Conservation (phyloP, 2,888 invertebrate genomes). For the Apomyelois bistriatella region DNA sequence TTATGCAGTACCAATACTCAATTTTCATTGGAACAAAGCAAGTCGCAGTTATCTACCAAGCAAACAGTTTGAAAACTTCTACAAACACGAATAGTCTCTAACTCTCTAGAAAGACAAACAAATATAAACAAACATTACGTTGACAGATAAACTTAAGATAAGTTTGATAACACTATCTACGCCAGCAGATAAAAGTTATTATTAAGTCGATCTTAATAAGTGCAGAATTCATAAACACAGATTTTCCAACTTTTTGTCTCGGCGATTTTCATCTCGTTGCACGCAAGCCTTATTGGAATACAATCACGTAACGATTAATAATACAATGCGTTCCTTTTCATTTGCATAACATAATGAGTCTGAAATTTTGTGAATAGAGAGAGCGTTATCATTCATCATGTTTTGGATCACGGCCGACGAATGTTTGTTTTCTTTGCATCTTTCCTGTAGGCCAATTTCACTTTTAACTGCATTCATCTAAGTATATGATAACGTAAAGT, state of each 20-base stretch:
- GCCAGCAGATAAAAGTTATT: background rate
- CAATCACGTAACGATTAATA: slow-evolving; percentile 6
- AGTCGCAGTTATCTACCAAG: background rate
- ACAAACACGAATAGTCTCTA: background rate
- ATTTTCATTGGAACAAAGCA: slow-evolving; percentile 1
- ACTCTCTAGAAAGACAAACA: slow-evolving; percentile 1
- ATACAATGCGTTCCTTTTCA: slow-evolving; percentile 8
- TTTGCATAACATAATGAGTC: slow-evolving; percentile 2
- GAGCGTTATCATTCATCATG: slow-evolving; percentile 31
- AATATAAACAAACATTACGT: background rate
- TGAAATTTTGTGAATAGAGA: slow-evolving; percentile 18
- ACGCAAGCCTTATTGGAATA: slow-evolving; percentile 9
- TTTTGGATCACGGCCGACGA: slow-evolving; percentile 25
- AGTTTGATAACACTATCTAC: background rate
- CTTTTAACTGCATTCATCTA: slow-evolving; percentile 33
- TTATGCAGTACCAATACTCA: background rate
- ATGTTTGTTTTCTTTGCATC: slow-evolving; percentile 28
- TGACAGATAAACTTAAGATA: background rate
- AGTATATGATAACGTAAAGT: background rate
- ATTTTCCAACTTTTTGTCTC: slow-evolving; percentile 7
- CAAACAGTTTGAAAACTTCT: background rate
- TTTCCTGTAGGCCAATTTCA: slow-evolving; percentile 39
- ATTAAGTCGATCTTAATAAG: background rate
- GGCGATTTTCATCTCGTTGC: slow-evolving; percentile 5
- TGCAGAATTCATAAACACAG: background rate